These are phyloP conservation scores for Tetranychus piercei DNA, from an alignment of 2,888 invertebrate species.

Conservation along the genomic window DNA sequence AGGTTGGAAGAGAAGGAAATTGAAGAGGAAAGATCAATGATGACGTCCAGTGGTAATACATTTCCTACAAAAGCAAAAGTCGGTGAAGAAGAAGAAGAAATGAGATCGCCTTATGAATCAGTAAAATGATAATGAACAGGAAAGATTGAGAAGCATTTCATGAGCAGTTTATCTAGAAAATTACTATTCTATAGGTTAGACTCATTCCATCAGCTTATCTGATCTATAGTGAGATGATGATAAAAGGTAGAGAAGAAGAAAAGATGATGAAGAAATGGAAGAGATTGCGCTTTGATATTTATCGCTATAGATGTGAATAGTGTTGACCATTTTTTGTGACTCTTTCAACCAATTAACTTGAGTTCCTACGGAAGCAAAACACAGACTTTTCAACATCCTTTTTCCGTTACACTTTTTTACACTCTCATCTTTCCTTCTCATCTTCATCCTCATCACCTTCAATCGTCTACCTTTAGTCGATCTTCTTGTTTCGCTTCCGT, in stretches of 20 bases:
- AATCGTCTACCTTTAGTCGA: neutral
- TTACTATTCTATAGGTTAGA: neutral
- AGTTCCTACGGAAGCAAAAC: neutral
- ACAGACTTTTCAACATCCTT: neutral
- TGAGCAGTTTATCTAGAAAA: neutral
- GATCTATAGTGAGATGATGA: neutral
- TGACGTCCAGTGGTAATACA: no score
- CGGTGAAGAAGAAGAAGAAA: no score
- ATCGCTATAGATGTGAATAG: neutral
- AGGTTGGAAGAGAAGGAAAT: no score
- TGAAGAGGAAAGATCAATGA: no score
- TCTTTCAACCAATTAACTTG: neutral
- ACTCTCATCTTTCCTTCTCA: neutral
- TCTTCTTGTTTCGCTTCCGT: neutral
- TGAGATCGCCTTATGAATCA: no score
- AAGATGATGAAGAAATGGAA: neutral
- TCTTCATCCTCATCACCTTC: neutral
- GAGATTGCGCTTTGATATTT: slow-evolving; percentile 1
- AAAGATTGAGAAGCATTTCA: no score
- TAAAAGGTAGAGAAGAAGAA: neutral
- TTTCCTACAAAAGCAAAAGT: no score
- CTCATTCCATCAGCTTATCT: neutral
- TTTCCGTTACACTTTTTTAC: neutral
- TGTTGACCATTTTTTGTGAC: neutral
- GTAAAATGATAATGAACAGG: no score